Conservation (phyloP, 2,113 vertebrate genomes). For the Otis tarda region DNA sequence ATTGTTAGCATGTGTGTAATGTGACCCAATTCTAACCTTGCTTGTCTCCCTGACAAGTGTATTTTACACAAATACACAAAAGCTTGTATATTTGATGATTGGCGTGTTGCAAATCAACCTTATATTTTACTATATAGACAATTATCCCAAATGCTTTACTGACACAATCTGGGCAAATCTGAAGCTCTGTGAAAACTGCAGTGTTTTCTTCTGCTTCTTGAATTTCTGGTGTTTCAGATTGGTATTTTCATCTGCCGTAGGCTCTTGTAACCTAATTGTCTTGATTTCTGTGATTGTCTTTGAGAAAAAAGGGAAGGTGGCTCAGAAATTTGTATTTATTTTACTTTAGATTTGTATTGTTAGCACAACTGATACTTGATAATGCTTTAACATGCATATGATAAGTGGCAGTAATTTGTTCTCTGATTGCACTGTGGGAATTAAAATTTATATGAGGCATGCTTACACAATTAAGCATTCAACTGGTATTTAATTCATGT, state of each 20-base stretch:
- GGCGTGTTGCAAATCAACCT: not conserved
- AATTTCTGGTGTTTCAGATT: not conserved
- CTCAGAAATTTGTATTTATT: not conserved
- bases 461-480: not conserved
- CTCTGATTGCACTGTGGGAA: not conserved
- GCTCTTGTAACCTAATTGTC: not conserved
- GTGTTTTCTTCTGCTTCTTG: not conserved
- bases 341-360: not conserved
- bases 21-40: not conserved
- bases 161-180: not conserved
- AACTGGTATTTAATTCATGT: not conserved
- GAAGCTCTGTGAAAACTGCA: not conserved
- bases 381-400: not conserved
- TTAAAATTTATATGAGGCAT: not conserved
- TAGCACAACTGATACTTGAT: not conserved
- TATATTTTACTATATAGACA: not conserved
- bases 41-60: not conserved
- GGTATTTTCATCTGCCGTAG: not conserved
- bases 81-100: not conserved
- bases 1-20: not conserved
- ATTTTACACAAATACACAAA: not conserved
- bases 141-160: not conserved
- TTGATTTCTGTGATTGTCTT: not conserved
- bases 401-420: not conserved
- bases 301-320: accelerated